These are phyloP conservation scores for Notarius lentiginosus DNA, from an alignment of 2,113 vertebrate genomes.

Conservation along the genomic window DNA sequence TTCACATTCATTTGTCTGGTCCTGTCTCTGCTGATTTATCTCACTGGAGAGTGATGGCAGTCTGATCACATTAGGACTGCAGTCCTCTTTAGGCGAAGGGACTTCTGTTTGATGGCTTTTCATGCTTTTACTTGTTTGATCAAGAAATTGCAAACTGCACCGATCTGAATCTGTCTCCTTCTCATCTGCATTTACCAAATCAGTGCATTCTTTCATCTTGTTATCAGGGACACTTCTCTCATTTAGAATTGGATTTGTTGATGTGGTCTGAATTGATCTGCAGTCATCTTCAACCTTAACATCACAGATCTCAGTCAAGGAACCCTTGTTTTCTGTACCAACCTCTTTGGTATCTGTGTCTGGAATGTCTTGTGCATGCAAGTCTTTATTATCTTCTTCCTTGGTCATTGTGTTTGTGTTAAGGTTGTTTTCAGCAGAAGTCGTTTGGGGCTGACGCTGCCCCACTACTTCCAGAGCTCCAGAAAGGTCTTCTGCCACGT, in stretches of 20 bases:
- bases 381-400: constrained; percentile 51
- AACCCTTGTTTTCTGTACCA: constrained; percentile 35
- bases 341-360: constrained; percentile 52
- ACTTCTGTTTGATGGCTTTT: constrained; percentile 56
- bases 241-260: constrained; percentile 49
- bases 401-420: constrained; percentile 64
- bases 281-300: constrained; percentile 71
- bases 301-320: constrained; percentile 60
- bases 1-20: constrained; percentile 53
- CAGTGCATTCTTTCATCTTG: constrained; percentile 34
- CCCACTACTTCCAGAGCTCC: constrained; percentile 66
- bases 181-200: constrained; percentile 52
- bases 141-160: constrained; percentile 50
- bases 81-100: constrained; percentile 26
- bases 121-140: constrained; percentile 53
- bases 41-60: constrained; percentile 50
- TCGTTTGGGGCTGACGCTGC: constrained; percentile 59
- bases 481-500: constrained; percentile 71
- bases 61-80: constrained; percentile 43
- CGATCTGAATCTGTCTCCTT: constrained; percentile 39
- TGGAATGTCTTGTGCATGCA: constrained; percentile 46
- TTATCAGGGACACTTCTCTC: constrained; percentile 48
- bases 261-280: constrained; percentile 58
- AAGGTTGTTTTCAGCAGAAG: constrained; percentile 62
- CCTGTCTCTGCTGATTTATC: constrained; percentile 54